Conservation (phyloP, 1,140 invertebrate genomes). For the Zaprionus capensis region DNA sequence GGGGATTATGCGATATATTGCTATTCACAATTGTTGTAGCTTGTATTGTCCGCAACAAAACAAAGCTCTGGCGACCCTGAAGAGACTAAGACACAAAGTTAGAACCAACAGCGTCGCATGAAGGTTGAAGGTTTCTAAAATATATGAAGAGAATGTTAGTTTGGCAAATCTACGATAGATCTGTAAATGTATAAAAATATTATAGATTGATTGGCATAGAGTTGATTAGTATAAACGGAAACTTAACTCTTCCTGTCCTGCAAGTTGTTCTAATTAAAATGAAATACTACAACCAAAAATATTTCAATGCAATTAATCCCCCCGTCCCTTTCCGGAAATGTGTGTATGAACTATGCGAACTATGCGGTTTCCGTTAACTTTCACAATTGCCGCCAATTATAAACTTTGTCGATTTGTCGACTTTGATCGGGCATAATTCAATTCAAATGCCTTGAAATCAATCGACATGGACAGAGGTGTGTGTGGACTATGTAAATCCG, state of each 20-base stretch:
- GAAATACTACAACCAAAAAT: constrained; percentile 18
- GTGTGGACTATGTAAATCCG: constrained; percentile 8
- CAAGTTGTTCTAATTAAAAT: constrained; percentile 29
- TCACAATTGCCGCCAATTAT: constrained; percentile 34
- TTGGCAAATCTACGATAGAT: neutral
- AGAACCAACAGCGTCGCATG: neutral
- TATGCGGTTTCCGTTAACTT: constrained; percentile 52
- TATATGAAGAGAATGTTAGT: constrained; percentile 8
- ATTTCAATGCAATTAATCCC: constrained; percentile 17
- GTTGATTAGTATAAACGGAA: too few species aligned
- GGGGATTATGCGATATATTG: neutral
- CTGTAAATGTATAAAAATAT: too few species aligned
- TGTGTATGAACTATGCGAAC: constrained; percentile 16
- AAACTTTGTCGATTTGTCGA: constrained; percentile 27
- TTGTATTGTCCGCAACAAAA: neutral
- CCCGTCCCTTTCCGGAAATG: constrained; percentile 34
- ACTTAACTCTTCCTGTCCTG: neutral
- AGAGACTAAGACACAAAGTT: constrained; percentile 1
- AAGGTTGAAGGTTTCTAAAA: constrained; percentile 17
- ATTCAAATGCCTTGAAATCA: constrained; percentile 42
- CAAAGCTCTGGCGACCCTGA: neutral
- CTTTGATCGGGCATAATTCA: constrained; percentile 26
- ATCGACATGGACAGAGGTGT: constrained; percentile 1
- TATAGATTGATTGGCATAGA: too few species aligned
- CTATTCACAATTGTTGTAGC: neutral